Base-by-base conservation (phyloP, 2,888 invertebrate species). In the Horisme vitalbata region DNA sequence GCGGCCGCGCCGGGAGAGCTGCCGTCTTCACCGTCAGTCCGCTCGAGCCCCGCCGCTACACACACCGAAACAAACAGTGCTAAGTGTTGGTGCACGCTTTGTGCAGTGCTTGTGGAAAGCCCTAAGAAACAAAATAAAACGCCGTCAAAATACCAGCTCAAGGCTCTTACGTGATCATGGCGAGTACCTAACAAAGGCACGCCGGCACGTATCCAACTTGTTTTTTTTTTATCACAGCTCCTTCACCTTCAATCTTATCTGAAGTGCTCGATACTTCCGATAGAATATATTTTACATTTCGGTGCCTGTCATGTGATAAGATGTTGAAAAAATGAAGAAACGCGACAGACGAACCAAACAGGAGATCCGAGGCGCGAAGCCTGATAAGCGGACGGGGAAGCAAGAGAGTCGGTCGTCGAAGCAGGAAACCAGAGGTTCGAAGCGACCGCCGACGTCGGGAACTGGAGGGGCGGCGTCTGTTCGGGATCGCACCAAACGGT, bases 191-290 rank as follows among this genome's bases (percentile, higher is more conserved):
- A 83, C 72, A 85, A 82, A 83, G 74, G 57, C 67, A 68, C 58
- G 57, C 48, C 55, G 73, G 79, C 86, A 85, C 85, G 83, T 83
- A 82, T 56, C 55, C 69, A 69, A 59, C 67, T 79, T 72, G 63
- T 72, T 55, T 72, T 66, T 82, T 83, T 81, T 85, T 88, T 87
- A 83, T 84, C 80, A 59, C 41, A 65, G 55, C 53, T 75, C 71
- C 75, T 73, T 83, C 66, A 76, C 80, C 82, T 83, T 85, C 79
- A 62, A 69, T 56, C 84, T 85, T 82, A 87, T 87, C 81, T 67
- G 52, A 65, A 58, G 47, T 45, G 52, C 51, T 52, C 50, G 55
- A 23, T 23, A 64, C 65, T 75, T 80, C 75, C 71, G 68, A 74
- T 68, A 59, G 56, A 52, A 45, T 54, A 59, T 53, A 57, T 64